These are phyloP conservation scores for Palaemon carinicauda DNA, from an alignment of 1,140 invertebrate species.

Conservation along the genomic window DNA sequence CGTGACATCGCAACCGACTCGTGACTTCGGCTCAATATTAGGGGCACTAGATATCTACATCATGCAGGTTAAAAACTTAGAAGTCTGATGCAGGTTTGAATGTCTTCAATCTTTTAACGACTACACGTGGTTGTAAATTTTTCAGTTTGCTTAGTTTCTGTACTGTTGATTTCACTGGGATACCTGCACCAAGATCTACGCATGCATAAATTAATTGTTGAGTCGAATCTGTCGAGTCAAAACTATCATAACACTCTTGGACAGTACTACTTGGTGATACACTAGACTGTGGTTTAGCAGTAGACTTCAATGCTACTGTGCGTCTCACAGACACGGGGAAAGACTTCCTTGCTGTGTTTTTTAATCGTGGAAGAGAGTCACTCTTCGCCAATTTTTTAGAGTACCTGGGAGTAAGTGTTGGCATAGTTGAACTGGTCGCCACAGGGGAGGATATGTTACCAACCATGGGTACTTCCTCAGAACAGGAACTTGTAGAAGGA, in stretches of 20 bases:
- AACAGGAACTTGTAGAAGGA: conserved; percentile 27
- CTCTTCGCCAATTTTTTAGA: background rate
- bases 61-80: background rate
- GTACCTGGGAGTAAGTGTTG: background rate
- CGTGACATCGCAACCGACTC: too few species aligned
- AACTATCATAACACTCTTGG: background rate
- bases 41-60: background rate
- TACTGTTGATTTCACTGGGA: conserved; percentile 37
- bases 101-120: background rate
- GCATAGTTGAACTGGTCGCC: background rate
- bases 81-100: background rate
- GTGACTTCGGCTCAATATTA: too few species aligned
- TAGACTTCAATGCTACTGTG: conserved; percentile 41
- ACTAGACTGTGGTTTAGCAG: conserved; percentile 8
- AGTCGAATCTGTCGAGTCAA: background rate
- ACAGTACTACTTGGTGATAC: background rate
- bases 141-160: conserved; percentile 23
- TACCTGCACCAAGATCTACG: conserved; percentile 34
- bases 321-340: background rate
- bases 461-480: background rate
- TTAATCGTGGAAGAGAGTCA: background rate
- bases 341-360: conserved; percentile 52
- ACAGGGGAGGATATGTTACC: background rate
- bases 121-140: conserved; percentile 12
- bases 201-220: conserved; percentile 42